Evolutionary conservation across 2,888 invertebrate species (phyloP).

Genomic region (Cataglyphis altisquamis): DNA sequence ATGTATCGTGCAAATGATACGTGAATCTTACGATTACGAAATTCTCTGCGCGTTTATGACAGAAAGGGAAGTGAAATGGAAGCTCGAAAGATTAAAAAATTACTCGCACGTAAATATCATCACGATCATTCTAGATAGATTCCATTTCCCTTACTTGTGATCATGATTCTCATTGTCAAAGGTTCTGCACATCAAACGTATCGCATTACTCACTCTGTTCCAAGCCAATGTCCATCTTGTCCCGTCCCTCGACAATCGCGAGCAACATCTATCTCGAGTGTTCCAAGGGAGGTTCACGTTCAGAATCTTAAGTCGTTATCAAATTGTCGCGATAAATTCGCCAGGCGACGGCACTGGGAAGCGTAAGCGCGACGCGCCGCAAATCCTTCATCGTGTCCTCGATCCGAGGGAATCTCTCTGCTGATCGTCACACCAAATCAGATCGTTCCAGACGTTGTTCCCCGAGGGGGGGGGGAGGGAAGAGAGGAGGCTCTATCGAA

Average conservation of each 20-base stretch:
- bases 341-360: background rate
- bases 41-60: background rate
- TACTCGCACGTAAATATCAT: background rate
- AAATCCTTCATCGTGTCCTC: background rate
- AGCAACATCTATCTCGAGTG: conserved; percentile 2
- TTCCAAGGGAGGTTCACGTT: background rate
- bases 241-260: background rate
- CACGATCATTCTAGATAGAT: background rate
- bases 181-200: background rate
- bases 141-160: background rate
- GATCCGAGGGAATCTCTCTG: background rate
- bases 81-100: background rate
- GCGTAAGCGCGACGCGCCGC: background rate
- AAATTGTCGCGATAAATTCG: background rate
- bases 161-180: background rate
- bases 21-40: background rate
- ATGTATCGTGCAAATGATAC: background rate
- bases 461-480: background rate
- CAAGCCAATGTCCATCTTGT: conserved; percentile 16
- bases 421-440: background rate
- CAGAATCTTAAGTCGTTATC: background rate
- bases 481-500: conserved; percentile 13
- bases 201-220: conserved; percentile 34
- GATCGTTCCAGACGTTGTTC: background rate
- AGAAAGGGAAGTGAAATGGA: background rate